These are phyloP conservation scores for Thermophis baileyi DNA, from an alignment of 2,113 vertebrate genomes.

Conservation along the genomic window DNA sequence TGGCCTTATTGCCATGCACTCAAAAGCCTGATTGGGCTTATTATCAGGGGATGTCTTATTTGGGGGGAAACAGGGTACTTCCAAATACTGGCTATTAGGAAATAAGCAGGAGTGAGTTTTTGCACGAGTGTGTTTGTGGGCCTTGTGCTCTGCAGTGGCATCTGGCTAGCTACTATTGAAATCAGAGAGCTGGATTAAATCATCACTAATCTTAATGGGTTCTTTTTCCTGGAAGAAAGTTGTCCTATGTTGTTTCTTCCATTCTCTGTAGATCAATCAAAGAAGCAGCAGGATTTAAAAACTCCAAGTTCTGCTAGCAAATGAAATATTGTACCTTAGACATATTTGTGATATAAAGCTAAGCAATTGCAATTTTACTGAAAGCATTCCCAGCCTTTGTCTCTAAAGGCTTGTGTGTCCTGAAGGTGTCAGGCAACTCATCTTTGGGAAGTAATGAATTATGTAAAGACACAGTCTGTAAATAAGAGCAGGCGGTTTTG, in stretches of 20 bases:
- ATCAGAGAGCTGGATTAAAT: neutral
- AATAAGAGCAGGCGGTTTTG: constrained; percentile 13
- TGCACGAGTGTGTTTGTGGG: too few species aligned
- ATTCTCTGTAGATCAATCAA: neutral
- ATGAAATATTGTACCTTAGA: neutral
- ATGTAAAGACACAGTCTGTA: neutral
- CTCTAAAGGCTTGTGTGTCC: neutral
- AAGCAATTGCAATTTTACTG: neutral
- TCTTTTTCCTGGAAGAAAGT: neutral
- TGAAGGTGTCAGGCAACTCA: neutral
- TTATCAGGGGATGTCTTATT: too few species aligned
- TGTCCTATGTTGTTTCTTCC: neutral
- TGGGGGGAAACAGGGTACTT: too few species aligned
- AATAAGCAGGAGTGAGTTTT: neutral
- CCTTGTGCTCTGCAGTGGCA: neutral
- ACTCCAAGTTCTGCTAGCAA: neutral
- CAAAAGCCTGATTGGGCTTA: too few species aligned
- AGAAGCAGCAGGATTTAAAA: neutral
- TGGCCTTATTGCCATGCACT: too few species aligned
- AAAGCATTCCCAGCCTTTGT: neutral
- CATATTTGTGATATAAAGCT: neutral
- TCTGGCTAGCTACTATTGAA: neutral
- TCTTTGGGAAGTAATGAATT: neutral
- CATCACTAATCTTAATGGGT: neutral
- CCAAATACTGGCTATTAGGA: neutral